A percentile compares a stretch with the other conserved stretches of the same genome.
Conservation (phyloP, 2,797 vertebrate species). For the Arnoldichthys spilopterus region DNA sequence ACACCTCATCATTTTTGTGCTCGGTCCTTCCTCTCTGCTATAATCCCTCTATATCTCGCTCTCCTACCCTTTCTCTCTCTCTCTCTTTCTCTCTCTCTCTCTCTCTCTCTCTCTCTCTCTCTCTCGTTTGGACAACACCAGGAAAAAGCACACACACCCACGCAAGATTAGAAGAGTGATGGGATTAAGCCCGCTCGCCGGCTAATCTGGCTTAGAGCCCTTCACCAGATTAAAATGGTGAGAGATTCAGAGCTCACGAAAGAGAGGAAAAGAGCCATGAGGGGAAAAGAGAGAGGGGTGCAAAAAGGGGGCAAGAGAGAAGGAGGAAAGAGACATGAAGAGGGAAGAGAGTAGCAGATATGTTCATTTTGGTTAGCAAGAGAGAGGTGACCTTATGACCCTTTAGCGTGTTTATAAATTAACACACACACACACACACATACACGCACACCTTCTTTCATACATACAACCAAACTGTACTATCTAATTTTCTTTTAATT, state of each 20-base stretch:
- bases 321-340: background rate
- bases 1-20: conserved; percentile 53
- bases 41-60: too few relatives aligned
- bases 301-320: background rate
- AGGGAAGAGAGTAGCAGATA: background rate
- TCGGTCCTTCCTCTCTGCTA: too few relatives aligned
- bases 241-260: conserved; percentile 66
- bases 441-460: conserved; percentile 19
- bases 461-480: too few relatives aligned
- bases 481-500: too few relatives aligned
- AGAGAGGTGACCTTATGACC: background rate
- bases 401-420: too few relatives aligned
- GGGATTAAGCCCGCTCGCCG: conserved; percentile 79
- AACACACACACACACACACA: conserved; percentile 20
- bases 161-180: conserved; percentile 75
- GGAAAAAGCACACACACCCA: conserved; percentile 75
- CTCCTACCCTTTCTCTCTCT: too few relatives aligned
- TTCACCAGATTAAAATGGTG: conserved; percentile 70
- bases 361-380: background rate
- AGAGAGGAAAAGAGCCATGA: conserved; percentile 45
- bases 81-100: conserved; percentile 50
- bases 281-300: background rate
- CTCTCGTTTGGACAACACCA: conserved; percentile 65
- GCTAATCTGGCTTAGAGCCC: conserved; percentile 83
- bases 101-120: conserved; percentile 51